phyloP scores from a whole-genome alignment of 2,797 vertebrate species.

The Xenentodon cancila region DNA sequence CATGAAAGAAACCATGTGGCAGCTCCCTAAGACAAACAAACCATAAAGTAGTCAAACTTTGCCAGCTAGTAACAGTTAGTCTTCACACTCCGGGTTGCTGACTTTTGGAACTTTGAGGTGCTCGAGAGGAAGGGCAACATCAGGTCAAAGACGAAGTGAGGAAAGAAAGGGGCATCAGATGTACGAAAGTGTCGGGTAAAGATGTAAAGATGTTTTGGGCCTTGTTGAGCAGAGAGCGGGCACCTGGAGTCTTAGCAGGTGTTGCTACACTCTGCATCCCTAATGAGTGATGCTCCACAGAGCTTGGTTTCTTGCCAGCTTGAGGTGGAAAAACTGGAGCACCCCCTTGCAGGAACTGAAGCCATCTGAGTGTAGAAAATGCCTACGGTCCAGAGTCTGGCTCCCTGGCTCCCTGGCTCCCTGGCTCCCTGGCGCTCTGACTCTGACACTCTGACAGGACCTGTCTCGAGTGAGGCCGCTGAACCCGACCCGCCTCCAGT shows the following conservation, averaged over 20 bases:
- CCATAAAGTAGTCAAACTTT: conserved; percentile 39
- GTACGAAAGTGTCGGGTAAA: conserved; percentile 18
- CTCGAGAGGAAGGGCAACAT: conserved; percentile 37
- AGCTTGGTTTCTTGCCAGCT: conserved; percentile 38
- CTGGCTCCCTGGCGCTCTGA: conserved; percentile 44
- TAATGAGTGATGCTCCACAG: conserved; percentile 66
- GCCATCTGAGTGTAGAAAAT: conserved; percentile 56
- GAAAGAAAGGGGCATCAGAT: conserved; percentile 14
- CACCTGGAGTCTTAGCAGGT: conserved; percentile 60
- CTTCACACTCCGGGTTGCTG: conserved; percentile 39
- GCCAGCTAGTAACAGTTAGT: conserved; percentile 47
- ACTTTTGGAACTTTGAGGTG: conserved; percentile 35
- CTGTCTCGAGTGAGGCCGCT: conserved; percentile 33
- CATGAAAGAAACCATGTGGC: conserved; percentile 59
- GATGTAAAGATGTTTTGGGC: conserved; percentile 36
- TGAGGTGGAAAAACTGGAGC: conserved; percentile 41
- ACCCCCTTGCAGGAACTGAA: conserved; percentile 26
- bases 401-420: no score
- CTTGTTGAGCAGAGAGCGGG: conserved; percentile 45
- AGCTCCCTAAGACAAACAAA: conserved; percentile 54
- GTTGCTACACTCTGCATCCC: conserved; percentile 52
- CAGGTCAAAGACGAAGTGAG: conserved; percentile 23
- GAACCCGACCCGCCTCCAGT: conserved; percentile 5
- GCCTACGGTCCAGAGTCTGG: conserved; percentile 50
- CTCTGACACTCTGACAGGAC: conserved; percentile 12